Evolutionary conservation across 2,113 vertebrate species (phyloP), one percentile per base, ranked within the genome.

Genomic region (Aptenodytes forsteri): DNA sequence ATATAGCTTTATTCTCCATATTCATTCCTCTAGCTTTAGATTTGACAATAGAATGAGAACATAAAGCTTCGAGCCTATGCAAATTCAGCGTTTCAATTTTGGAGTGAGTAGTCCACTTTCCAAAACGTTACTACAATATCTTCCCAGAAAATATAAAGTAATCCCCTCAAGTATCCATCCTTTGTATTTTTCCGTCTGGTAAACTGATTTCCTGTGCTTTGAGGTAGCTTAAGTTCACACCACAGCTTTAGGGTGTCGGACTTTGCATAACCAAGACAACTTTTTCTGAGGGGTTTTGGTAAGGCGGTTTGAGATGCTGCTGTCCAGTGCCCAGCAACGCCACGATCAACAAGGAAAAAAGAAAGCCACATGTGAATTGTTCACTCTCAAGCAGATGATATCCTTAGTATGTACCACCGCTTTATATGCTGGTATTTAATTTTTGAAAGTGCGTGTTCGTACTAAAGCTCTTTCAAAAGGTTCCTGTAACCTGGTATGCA

Each of bases 391-490:
- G 42, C 26, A 70, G 32, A 82, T 0, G 0, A 55, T 27, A 70
- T 5, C 56, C 23, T 76, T 44, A 29, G 9, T 7, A 58, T 3
- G 11, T 38, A 54, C 8, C 14, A 22, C 49, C 40, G 27, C 34
- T 92, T 81, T 49, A 75, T 52, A 71, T 15, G 14, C 50, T 69
- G n/a, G 2, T 20, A 36, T 58, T 55, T 83, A 6, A 61, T 87
- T 84, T 80, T 47, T 75, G 20, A 16, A 73, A 86, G 30, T 10
- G 4, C 0, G 0, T 3, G 10, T 54, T 54, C 18, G 4, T 26
- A 67, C 32, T 25, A 27, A 77, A 73, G 34, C 18, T 44, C 34
- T 67, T 91, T 56, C 21, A 59, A 84, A 87, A 79, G 20, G 8
- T 77, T 78, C 47, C 30, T 64, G 25, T 84, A 84, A 81, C 6